Base-by-base conservation (phyloP, 2,113 vertebrate species). In the Promerops cafer region DNA sequence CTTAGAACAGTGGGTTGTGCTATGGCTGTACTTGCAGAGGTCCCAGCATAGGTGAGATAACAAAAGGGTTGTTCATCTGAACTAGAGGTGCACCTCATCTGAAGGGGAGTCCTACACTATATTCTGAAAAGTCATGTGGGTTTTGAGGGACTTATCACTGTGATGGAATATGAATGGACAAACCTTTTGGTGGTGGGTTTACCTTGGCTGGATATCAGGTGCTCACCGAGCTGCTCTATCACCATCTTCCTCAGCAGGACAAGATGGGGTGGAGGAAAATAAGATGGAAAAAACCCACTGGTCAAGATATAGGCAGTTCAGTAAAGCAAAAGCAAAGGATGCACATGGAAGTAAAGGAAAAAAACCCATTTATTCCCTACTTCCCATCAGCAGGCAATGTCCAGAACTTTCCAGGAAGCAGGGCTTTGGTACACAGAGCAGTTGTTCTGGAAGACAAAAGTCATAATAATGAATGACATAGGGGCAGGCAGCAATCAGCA, bases 41-140 rank as follows among this genome's bases (percentile, higher is more conserved):
- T 60, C 40, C 23, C 45, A 56, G 4, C 0, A 6, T 6, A 23
- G 61, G n/a, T 0, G 0, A 74, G 52, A 26, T 6, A 54, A 54
- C 22, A 71, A 54, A 37, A 83, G 72, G 19, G 39, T 28, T 19
- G 22, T 39, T 74, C 31, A 39, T 20, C 50, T 0, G 0, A 70
- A 37, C 18, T 70, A 30, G 86, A 95, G 52, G 75, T n/a, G 28
- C 28, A 31, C 61, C n/a, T 52, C n/a, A 45, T 53, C 65, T 45
- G 19, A 78, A 57, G 31, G 21, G 27, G 35, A 72, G n/a, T 33
- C 53, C 52, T 18, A 16, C 16, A 11, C 1, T 47, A 14, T 53
- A n/a, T 14, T 63, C 66, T 44, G 63, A n/a, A n/a, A 60, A 72
- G 39, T 12, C 9, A 0, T 54, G 35, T n/a, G 23, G 30, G 30